A percentile compares a stretch with the other conserved stretches of the same genome.
phyloP scores from a whole-genome alignment of 2,113 vertebrate genomes.

The Asarcornis scutulata region DNA sequence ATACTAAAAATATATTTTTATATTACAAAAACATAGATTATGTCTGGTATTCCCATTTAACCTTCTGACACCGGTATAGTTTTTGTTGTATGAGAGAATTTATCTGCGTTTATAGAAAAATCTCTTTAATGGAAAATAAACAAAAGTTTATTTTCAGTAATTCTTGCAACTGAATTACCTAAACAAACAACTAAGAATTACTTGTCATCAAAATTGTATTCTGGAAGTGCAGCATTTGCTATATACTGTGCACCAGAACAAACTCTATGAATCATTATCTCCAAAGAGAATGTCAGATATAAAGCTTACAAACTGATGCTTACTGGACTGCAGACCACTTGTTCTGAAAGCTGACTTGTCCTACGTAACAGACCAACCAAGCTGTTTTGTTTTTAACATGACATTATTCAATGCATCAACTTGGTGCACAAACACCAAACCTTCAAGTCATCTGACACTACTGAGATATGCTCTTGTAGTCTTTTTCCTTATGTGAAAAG shows the following conservation, averaged over 20 bases:
- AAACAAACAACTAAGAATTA: neutral
- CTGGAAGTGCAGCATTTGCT: neutral
- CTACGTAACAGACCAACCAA: neutral
- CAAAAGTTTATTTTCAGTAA: neutral
- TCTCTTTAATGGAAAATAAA: neutral
- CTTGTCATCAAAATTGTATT: neutral
- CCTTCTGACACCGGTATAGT: neutral
- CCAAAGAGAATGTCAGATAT: neutral
- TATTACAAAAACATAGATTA: neutral
- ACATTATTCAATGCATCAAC: neutral
- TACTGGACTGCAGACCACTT: neutral
- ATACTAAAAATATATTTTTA: neutral
- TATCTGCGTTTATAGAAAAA: neutral
- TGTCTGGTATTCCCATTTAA: too few relatives aligned
- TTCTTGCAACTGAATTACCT: neutral
- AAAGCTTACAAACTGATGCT: neutral
- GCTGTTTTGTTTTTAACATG: neutral
- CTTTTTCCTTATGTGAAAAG: neutral
- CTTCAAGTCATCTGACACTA: neutral
- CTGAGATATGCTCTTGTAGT: neutral
- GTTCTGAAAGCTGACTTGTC: neutral
- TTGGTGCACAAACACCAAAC: neutral
- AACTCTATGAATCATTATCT: neutral
- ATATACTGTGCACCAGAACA: neutral
- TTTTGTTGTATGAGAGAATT: neutral